Evolutionary conservation across 2,797 vertebrate genomes (phyloP), one percentile per base, ranked within the genome.

Genomic region (Sparus aurata): DNA sequence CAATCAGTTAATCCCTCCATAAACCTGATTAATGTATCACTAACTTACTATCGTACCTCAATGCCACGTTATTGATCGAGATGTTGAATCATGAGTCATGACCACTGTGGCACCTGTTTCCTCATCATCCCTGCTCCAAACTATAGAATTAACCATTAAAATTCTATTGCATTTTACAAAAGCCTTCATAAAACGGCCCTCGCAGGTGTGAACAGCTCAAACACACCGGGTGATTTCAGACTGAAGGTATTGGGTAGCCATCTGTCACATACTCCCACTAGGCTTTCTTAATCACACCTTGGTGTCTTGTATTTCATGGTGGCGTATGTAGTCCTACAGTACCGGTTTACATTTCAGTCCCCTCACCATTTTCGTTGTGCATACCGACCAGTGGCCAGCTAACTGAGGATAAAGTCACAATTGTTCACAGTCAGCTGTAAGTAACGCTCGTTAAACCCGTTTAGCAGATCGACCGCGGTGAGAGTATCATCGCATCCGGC

Each of bases 201-300:
- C 49, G 13, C 69, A 82, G 80, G 73, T 83, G 60, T 75, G 8
- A 80, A 61, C 63, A 77, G 25, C 69, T 77, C 27, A 11, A 62
- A 71, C 58, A 77, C 49, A 76, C 53, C 2, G 11, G 61, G 75
- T 49, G 30, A 43, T 53, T 68, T 74, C 18, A 73, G 76, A 71
- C 12, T 38, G 76, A 46, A 80, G 82, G 86, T 84, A 70, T 41
- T 47, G 77, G 61, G 77, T 73, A 76, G 52, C 87, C 87, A 87
- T 91, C 84, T 84, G 87, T 83, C 75, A 85, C 80, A 62, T 9
- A 45, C 77, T 83, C 75, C 77, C 70, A 75, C 81, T 23, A 77
- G 69, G 53, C 67, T 85, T 62, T 55, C 75, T 89, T 82, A 75
- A 91, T 88, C 79, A 87, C 90, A 89, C 81, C 67, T 86, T 27